These are phyloP conservation scores for Bradynema listronoti DNA, from an alignment of 1,140 invertebrate species.

Conservation along the genomic window DNA sequence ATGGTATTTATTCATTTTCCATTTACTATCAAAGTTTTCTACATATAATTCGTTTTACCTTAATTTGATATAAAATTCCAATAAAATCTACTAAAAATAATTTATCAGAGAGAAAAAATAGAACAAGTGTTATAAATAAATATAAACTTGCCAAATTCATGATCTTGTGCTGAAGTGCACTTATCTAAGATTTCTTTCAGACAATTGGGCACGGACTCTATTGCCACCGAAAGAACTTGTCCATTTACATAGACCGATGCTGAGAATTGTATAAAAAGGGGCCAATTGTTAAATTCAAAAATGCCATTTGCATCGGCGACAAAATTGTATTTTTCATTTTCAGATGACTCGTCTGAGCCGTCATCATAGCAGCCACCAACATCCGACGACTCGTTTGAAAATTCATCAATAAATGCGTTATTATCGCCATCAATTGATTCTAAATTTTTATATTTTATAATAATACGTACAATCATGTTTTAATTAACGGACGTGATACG, in stretches of 20 bases:
- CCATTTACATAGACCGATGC: conserved; percentile 16
- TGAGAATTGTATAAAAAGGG: conserved; percentile 39
- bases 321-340: conserved; percentile 21
- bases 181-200: conserved; percentile 20
- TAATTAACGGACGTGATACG: too few relatives aligned
- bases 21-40: too few relatives aligned
- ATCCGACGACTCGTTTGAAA: conserved; percentile 4
- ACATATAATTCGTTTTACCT: too few relatives aligned
- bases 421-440: too few relatives aligned
- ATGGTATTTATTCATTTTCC: too few relatives aligned
- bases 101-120: too few relatives aligned
- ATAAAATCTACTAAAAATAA: too few relatives aligned
- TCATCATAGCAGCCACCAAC: not conserved
- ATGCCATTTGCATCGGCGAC: conserved; percentile 26
- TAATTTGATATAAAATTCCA: too few relatives aligned
- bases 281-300: conserved; percentile 27
- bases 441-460: too few relatives aligned
- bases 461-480: too few relatives aligned
- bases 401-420: too few relatives aligned
- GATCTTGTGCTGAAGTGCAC: conserved; percentile 5
- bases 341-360: not conserved
- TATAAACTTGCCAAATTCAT: not conserved
- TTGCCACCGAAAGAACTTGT: conserved; percentile 25
- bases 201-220: conserved; percentile 43
- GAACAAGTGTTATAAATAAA: too few relatives aligned